Evolutionary conservation across 1,140 invertebrate genomes (phyloP).

Genomic region (Meloidogyne chitwoodi): DNA sequence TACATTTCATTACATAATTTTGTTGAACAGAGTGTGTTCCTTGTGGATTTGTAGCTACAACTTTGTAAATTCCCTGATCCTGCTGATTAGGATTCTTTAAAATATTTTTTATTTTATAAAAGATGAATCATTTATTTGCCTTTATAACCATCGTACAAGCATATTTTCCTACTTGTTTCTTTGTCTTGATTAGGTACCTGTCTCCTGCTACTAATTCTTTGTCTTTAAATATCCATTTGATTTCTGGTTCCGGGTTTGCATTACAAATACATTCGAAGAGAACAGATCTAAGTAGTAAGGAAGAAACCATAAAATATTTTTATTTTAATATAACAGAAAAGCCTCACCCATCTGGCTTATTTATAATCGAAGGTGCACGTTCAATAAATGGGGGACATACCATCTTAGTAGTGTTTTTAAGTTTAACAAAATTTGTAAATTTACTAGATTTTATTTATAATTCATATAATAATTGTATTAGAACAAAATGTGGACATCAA

Average conservation of each 20-base stretch:
- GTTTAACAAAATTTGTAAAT: neutral
- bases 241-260: conserved; percentile 43
- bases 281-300: conserved; percentile 23
- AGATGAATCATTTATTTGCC: conserved; percentile 6
- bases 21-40: conserved; percentile 45
- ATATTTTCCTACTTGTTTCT: conserved; percentile 48
- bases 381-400: conserved; percentile 37
- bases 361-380: conserved; percentile 35
- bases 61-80: conserved; percentile 48
- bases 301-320: neutral
- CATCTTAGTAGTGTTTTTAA: conserved; percentile 15
- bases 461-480: neutral
- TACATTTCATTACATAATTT: conserved; percentile 36
- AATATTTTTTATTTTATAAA: neutral
- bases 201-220: conserved; percentile 40
- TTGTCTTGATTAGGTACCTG: conserved; percentile 37
- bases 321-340: neutral
- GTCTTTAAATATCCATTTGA: conserved; percentile 47
- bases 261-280: conserved; percentile 48
- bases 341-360: conserved; percentile 35
- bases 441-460: neutral
- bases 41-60: conserved; percentile 40
- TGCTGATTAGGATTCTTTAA: conserved; percentile 42
- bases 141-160: conserved; percentile 40
- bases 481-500: neutral